Evolutionary conservation across 2,888 invertebrate genomes (phyloP).

Genomic region (Tanaodytes sp.): DNA sequence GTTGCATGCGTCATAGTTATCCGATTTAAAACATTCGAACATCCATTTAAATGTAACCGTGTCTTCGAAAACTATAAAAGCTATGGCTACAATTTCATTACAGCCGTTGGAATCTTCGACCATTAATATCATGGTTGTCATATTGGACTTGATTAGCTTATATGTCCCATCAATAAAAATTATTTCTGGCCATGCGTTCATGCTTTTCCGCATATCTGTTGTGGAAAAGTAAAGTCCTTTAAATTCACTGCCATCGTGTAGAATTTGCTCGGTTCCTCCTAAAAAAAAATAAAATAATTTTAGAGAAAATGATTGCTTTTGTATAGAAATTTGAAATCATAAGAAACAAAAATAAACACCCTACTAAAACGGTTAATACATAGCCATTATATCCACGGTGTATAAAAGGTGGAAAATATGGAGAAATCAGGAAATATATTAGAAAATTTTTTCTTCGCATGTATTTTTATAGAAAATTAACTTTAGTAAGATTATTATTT

Average conservation of each 20-base stretch:
- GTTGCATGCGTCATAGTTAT: conserved; percentile 8
- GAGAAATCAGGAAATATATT: too few relatives aligned
- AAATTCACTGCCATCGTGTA: not conserved
- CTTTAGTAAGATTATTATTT: too few relatives aligned
- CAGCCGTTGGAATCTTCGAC: conserved; percentile 37
- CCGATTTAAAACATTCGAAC: conserved; percentile 31
- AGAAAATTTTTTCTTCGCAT: too few relatives aligned
- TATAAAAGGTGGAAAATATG: too few relatives aligned
- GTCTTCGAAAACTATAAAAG: conserved; percentile 39
- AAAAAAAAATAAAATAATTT: too few relatives aligned
- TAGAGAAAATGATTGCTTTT: too few relatives aligned
- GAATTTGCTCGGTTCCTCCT: too few relatives aligned
- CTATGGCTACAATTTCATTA: conserved; percentile 40
- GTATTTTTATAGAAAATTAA: too few relatives aligned
- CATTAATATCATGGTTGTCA: not conserved
- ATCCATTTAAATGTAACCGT: conserved; percentile 37
- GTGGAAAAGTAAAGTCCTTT: conserved; percentile 1
- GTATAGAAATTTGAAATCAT: too few relatives aligned
- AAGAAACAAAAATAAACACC: too few relatives aligned
- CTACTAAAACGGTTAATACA: too few relatives aligned
- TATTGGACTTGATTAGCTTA: not conserved
- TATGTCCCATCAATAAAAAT: conserved; percentile 9
- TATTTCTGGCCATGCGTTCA: conserved; percentile 6
- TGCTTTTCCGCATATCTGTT: not conserved
- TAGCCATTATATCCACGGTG: too few relatives aligned